These are phyloP conservation scores for Arctopsyche grandis DNA, from an alignment of 1,140 invertebrate genomes.

Conservation along the genomic window DNA sequence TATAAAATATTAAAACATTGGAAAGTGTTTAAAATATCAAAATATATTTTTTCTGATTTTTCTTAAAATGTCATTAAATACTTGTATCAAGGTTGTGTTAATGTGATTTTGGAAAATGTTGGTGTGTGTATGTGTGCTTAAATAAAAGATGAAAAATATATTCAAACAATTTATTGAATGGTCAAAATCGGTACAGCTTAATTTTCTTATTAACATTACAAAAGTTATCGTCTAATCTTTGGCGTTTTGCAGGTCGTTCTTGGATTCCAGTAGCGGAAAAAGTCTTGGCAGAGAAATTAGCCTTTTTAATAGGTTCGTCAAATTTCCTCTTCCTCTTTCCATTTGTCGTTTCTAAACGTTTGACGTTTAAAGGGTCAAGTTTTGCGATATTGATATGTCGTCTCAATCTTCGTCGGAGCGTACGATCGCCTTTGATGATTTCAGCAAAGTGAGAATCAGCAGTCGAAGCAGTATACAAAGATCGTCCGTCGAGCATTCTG, in stretches of 20 bases:
- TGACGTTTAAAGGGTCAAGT: constrained; percentile 3
- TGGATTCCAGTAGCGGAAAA: neutral
- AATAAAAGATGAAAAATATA: too few relatives aligned
- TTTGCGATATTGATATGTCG: constrained; percentile 10
- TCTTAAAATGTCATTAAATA: too few relatives aligned
- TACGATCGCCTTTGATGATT: constrained; percentile 23
- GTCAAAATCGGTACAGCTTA: neutral
- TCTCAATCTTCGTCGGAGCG: neutral
- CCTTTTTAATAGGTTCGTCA: neutral
- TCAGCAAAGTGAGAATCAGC: neutral
- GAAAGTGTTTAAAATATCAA: too few relatives aligned
- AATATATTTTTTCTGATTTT: too few relatives aligned
- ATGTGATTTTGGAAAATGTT: too few relatives aligned
- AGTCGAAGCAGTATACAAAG: constrained; percentile 23
- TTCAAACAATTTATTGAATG: neutral
- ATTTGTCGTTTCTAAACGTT: neutral
- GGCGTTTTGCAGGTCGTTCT: neutral
- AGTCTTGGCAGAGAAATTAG: neutral
- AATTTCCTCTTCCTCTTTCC: neutral
- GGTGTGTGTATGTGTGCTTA: too few relatives aligned
- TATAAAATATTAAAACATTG: too few relatives aligned
- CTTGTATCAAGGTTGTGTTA: too few relatives aligned
- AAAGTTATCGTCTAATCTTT: neutral
- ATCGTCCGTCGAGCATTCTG: constrained; percentile 26
- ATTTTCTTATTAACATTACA: neutral